phyloP scores from a whole-genome alignment of 2,888 invertebrate species.

The Allolobophora icterica region DNA sequence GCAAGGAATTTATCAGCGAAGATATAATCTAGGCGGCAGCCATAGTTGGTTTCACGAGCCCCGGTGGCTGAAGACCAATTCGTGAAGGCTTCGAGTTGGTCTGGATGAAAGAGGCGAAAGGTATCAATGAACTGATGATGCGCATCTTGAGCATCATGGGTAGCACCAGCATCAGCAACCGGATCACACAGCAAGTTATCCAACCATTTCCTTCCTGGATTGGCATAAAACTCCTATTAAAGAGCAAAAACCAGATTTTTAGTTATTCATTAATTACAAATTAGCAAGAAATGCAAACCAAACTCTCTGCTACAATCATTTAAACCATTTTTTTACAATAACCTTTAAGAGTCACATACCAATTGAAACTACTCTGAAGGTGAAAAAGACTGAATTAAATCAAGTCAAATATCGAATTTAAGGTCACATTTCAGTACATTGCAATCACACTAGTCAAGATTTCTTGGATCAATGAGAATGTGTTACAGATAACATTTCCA shows the following conservation, averaged over 20 bases:
- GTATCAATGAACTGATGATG: constrained; percentile 65
- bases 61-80: constrained; percentile 67
- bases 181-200: constrained; percentile 56
- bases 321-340: neutral
- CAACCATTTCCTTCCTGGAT: constrained; percentile 63
- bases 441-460: too few relatives aligned
- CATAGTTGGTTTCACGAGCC: constrained; percentile 68
- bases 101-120: constrained; percentile 66
- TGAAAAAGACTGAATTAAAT: too few relatives aligned
- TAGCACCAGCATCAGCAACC: neutral
- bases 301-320: neutral
- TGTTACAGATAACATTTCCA: too few relatives aligned
- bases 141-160: constrained; percentile 23
- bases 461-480: too few relatives aligned
- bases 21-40: constrained; percentile 68
- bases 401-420: too few relatives aligned
- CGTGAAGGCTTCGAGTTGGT: constrained; percentile 64
- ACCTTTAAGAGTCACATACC: too few relatives aligned
- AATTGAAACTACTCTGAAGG: too few relatives aligned
- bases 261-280: neutral
- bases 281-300: neutral
- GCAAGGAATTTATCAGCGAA: constrained; percentile 59
- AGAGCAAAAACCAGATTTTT: neutral
- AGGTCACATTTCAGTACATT: too few relatives aligned
- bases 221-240: constrained; percentile 54